Conservation (phyloP, 2,113 vertebrate genomes). For the human region GRCh38 chr15:69259001-69259500, state of each 20-base stretch:
- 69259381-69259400: neutral
- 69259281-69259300: neutral
- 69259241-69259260: neutral
- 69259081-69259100: neutral
- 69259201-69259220: neutral
- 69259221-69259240: neutral
- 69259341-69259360: constrained; percentile 2
- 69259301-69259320: constrained; percentile 18
- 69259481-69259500: constrained; percentile 3
- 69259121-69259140: neutral
- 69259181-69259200: neutral
- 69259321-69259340: constrained; percentile 18
- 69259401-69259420: neutral
- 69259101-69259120: neutral
- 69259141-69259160: neutral
- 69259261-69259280: neutral
- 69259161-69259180: neutral
- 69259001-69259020: neutral
- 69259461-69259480: neutral
- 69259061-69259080: neutral
- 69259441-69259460: constrained; percentile 25
- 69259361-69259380: neutral
- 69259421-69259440: neutral
- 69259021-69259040: neutral
- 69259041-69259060: neutral